Evolutionary conservation across 1,140 invertebrate species (phyloP).

Genomic region (Anastrepha obliqua): DNA sequence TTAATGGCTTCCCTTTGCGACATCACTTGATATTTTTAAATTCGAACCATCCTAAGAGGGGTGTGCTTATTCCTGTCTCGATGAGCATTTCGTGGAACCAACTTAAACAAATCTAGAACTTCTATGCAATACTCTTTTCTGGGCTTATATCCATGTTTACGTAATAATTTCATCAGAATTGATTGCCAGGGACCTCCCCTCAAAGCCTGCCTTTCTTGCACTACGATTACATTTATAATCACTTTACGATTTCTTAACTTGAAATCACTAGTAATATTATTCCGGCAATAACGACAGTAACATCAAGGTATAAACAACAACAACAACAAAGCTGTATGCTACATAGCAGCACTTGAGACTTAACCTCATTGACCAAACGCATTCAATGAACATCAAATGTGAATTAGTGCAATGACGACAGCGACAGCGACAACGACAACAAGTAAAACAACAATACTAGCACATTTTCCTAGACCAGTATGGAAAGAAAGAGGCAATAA

Average conservation of each 20-base stretch:
- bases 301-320: not conserved
- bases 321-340: not conserved
- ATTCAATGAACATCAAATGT: constrained; percentile 73
- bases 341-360: constrained; percentile 21
- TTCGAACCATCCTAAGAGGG: too few species aligned
- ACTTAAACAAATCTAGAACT: too few species aligned
- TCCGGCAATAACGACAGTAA: not conserved
- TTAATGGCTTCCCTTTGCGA: too few species aligned
- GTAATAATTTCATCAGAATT: too few species aligned
- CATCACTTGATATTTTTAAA: too few species aligned
- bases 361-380: constrained; percentile 74
- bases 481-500: constrained; percentile 13
- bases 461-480: not conserved
- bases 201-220: too few species aligned
- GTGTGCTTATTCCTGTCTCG: too few species aligned
- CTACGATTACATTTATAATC: too few species aligned
- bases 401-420: constrained; percentile 70
- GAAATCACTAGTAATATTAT: not conserved
- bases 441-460: constrained; percentile 50
- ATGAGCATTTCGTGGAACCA: too few species aligned
- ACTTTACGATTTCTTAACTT: constrained; percentile 3
- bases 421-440: constrained; percentile 53
- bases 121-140: too few species aligned
- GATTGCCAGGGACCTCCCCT: too few species aligned
- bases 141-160: too few species aligned